These are phyloP conservation scores for Matsumyia berberina DNA, from an alignment of 2,888 invertebrate genomes.

Conservation along the genomic window DNA sequence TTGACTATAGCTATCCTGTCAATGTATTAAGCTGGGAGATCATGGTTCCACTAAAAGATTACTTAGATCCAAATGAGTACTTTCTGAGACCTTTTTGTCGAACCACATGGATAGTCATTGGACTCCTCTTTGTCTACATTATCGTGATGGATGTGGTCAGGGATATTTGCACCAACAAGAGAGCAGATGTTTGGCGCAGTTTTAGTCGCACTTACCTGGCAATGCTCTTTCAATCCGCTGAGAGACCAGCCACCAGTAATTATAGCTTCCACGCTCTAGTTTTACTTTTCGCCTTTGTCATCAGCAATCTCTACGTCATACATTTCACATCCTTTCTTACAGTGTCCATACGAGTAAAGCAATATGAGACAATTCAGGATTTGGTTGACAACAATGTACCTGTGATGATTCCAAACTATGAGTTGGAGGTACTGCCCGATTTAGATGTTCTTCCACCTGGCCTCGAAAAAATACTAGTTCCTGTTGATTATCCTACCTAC, in stretches of 20 bases:
- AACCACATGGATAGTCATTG: slow-evolving; percentile 38
- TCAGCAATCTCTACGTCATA: slow-evolving; percentile 48
- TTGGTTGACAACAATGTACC: slow-evolving; percentile 43
- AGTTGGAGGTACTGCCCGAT: background rate
- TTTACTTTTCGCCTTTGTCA: slow-evolving; percentile 34
- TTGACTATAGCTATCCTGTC: background rate
- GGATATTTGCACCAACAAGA: background rate
- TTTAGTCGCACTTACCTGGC: slow-evolving; percentile 32
- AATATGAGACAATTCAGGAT: slow-evolving; percentile 38
- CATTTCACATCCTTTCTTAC: slow-evolving; percentile 56
- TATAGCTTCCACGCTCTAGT: slow-evolving; percentile 45
- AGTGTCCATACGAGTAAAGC: slow-evolving; percentile 38
- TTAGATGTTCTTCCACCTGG: background rate
- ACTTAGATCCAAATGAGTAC: slow-evolving; percentile 47
- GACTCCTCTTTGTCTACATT: slow-evolving; percentile 14
- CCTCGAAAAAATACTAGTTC: slow-evolving; percentile 12
- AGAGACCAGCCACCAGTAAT: background rate
- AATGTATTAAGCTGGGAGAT: background rate
- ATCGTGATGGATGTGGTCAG: background rate
- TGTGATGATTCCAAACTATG: slow-evolving; percentile 17
- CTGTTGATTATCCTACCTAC: background rate
- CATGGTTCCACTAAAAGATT: background rate
- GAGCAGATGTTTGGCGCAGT: slow-evolving; percentile 10
- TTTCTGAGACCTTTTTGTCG: slow-evolving; percentile 37
- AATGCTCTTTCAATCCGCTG: slow-evolving; percentile 11